Percentiles rank a stretch among this genome's conserved stretches.
These are phyloP conservation scores for Himalopsyche phryganea DNA, from an alignment of 1,140 invertebrate genomes.

Conservation along the genomic window DNA sequence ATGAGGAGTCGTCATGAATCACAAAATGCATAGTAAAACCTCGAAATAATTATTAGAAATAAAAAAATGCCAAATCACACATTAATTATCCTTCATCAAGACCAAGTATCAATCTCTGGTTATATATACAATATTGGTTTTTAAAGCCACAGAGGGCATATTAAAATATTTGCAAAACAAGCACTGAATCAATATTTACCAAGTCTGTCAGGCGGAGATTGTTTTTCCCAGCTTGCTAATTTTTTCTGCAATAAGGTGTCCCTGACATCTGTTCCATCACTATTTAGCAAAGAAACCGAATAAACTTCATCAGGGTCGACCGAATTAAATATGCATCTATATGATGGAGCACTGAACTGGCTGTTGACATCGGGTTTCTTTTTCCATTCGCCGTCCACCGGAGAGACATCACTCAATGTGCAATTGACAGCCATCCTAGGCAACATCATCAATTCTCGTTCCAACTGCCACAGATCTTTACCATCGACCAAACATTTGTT, in stretches of 20 bases:
- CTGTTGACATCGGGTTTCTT: conserved; percentile 50
- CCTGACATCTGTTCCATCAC: conserved; percentile 35
- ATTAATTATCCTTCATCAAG: too few relatives aligned
- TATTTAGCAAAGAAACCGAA: conserved; percentile 52
- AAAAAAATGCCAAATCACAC: too few relatives aligned
- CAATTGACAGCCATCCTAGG: conserved; percentile 69
- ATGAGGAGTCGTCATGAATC: too few relatives aligned
- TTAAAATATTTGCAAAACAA: too few relatives aligned
- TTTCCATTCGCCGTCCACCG: conserved; percentile 54
- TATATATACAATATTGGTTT: too few relatives aligned
- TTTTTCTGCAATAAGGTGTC: conserved; percentile 44
- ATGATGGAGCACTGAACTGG: conserved; percentile 55
- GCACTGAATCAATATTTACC: too few relatives aligned
- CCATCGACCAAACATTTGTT: conserved; percentile 60
- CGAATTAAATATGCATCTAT: conserved; percentile 52
- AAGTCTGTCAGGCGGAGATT: too few relatives aligned
- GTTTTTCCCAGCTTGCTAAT: neutral
- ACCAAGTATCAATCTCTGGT: too few relatives aligned
- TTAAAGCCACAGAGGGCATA: too few relatives aligned
- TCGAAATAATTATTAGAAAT: too few relatives aligned
- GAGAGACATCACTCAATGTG: conserved; percentile 56
- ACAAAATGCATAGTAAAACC: too few relatives aligned
- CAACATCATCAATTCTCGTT: conserved; percentile 61
- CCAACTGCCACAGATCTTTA: conserved; percentile 63
- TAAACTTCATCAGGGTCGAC: conserved; percentile 47